phyloP scores from a whole-genome alignment of 1,140 invertebrate species.

The Zelostemma sp. region DNA sequence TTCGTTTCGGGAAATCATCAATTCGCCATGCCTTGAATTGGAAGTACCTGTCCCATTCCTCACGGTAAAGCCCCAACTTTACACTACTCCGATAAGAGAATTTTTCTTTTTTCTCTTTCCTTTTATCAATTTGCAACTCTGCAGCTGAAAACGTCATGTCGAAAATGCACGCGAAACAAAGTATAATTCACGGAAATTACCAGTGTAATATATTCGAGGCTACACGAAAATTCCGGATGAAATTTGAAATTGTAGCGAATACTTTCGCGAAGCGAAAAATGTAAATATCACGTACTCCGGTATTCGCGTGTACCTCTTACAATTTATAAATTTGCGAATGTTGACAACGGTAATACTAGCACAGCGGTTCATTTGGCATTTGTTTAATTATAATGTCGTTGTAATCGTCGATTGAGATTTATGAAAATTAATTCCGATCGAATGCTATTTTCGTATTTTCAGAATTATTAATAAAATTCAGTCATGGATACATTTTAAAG shows the following conservation, averaged over 20 bases:
- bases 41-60: slow-evolving; percentile 15
- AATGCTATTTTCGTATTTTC: neutral
- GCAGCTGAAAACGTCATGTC: too few species aligned
- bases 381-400: neutral
- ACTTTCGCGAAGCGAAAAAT: too few species aligned
- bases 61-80: slow-evolving; percentile 38
- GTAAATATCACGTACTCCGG: too few species aligned
- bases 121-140: too few species aligned
- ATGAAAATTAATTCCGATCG: neutral
- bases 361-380: neutral
- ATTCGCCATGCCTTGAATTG: neutral
- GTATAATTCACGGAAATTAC: too few species aligned
- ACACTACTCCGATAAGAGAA: neutral
- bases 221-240: too few species aligned
- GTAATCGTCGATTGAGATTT: neutral
- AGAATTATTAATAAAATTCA: neutral
- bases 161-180: too few species aligned
- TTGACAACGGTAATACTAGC: too few species aligned
- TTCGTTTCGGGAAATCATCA: neutral
- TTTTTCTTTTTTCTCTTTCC: slow-evolving; percentile 21
- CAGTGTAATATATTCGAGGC: too few species aligned
- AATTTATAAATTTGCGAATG: too few species aligned
- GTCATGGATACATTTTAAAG: neutral
- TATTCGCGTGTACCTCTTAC: too few species aligned
- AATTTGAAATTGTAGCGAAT: too few species aligned